These are phyloP conservation scores for Drosophila rufa DNA, from an alignment of 1,140 invertebrate species.

Conservation along the genomic window DNA sequence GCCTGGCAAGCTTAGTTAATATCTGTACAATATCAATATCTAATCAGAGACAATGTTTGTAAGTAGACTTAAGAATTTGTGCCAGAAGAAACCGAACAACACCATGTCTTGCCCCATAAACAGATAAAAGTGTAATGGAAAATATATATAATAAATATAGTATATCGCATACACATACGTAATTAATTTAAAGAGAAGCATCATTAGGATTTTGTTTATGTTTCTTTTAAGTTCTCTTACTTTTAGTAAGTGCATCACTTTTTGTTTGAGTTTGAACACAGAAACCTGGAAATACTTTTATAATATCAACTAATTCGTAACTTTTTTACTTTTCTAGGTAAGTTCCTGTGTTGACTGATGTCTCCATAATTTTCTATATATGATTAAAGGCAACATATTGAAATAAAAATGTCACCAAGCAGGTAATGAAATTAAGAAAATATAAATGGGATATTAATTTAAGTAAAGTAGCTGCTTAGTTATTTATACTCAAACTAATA, in stretches of 20 bases:
- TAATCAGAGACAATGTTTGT: conserved; percentile 47
- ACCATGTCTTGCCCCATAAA: conserved; percentile 31
- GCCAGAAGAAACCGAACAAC: not conserved
- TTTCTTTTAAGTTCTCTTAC: conserved; percentile 14
- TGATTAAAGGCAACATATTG: not conserved
- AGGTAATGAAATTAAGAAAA: not conserved
- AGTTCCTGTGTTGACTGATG: conserved; percentile 43
- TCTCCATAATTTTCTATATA: not conserved
- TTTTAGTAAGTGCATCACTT: conserved; percentile 6
- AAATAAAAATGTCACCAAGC: not conserved
- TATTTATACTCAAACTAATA: not conserved
- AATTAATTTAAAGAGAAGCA: conserved; percentile 42
- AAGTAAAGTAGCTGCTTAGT: no score
- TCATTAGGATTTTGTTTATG: conserved; percentile 31
- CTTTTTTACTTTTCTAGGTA: conserved; percentile 69
- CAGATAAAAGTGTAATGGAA: conserved; percentile 21
- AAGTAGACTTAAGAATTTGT: conserved; percentile 37
- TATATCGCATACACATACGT: conserved; percentile 13
- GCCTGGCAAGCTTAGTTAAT: conserved; percentile 36
- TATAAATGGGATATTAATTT: no score
- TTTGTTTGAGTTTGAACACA: conserved; percentile 14
- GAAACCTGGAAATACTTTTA: not conserved
- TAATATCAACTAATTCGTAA: conserved; percentile 28
- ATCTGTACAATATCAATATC: conserved; percentile 30
- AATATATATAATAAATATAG: conserved; percentile 3